Base-by-base conservation (phyloP, 2,797 vertebrate species). In the Tokudaia tokunoshimensis region DNA sequence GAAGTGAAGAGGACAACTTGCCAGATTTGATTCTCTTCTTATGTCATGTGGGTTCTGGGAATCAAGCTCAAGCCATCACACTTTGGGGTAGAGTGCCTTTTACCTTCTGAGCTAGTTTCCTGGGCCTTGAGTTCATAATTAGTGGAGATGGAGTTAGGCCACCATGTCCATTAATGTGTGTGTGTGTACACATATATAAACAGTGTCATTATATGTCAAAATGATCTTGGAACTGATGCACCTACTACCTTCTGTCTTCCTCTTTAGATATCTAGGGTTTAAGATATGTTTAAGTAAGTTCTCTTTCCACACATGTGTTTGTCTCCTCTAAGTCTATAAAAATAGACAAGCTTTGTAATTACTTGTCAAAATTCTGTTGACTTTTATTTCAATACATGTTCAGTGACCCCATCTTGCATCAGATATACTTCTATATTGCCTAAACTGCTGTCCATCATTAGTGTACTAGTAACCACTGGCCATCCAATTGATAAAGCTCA, bases 341-440 rank as follows among this genome's bases (percentile, higher is more conserved):
- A 88, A 89, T 93, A 96, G 31, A 75, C 13, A 92, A 81, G 13
- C 65, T 88, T 94, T 88, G 14, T 79, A 92, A 93, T 94, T 67
- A 75, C 15, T 93, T 97, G 67, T 24, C 34, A 90, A 82, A 94
- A 95, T 92, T 19, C 29, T 93, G 26, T 80, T 95, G 50, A 20
- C 2, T 97, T 94, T 80, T 95, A 96, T 89, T 97, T 80, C 17
- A 91, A 92, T 97, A 93, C 93, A 93, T 90, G 52, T 93, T 91
- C 50, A 87, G 4, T 85, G 57, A 87, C 61, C 41, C 80, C 63
- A 90, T 44, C 31, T 12, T 91, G 34, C 61, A 94, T 92, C 34
- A 94, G 88, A 88, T 91, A 86, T 63, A 74, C 19, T 47, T 44
- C n/a, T 9, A 94, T 31, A 65, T 79, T 95, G 74, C 5, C 67